Evolutionary conservation across 2,113 vertebrate genomes (phyloP), one percentile per base, ranked within the genome.

Genomic region (Chaenogobius annularis): DNA sequence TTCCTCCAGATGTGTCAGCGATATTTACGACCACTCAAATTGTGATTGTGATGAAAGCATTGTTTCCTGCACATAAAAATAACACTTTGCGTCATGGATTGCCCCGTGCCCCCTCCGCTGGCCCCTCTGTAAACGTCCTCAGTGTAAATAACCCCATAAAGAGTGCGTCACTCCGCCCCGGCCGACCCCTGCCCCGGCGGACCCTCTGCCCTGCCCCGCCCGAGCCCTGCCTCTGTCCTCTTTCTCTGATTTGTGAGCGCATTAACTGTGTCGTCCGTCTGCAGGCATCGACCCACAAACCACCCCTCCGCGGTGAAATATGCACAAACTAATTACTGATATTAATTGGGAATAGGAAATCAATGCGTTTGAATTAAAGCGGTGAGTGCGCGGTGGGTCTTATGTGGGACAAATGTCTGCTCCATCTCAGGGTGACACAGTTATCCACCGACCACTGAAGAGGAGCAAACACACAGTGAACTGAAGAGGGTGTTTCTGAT

Each of bases 321-420:
- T 91, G 93, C 95, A 87, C 93, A 92, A 94, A 92, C 95, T 96
- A 95, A 97, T 96, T 97, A 96, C 93, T 95, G 93, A 96, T 96
- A 97, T 97, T 97, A 96, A 97, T 98, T 97, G 95, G 90, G 96
- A 95, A 96, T 94, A 94, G 96, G 96, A 96, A 96, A 96, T 97
- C 96, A 85, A 97, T 97, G 89, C 82, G 86, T 93, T 92, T 94
- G 93, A 95, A 95, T 96, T 94, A 94, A 93, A 22, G 9, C 87
- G 90, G 78, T 86, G 87, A 10, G 73, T 92, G 37, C 37, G 37
- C 6, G 83, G 87, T 86, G 82, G 90, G 5, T 52, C 20, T 10
- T 88, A 91, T 91, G 76, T 89, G 80, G 92, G 92, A 90, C 94
- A 93, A 89, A 88, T 66, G 90, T 81, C 79, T 81, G 77, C 81